Percentiles rank a stretch among this genome's conserved stretches.
Conservation (phyloP, 1,140 invertebrate species). For the Ectropis grisescens region DNA sequence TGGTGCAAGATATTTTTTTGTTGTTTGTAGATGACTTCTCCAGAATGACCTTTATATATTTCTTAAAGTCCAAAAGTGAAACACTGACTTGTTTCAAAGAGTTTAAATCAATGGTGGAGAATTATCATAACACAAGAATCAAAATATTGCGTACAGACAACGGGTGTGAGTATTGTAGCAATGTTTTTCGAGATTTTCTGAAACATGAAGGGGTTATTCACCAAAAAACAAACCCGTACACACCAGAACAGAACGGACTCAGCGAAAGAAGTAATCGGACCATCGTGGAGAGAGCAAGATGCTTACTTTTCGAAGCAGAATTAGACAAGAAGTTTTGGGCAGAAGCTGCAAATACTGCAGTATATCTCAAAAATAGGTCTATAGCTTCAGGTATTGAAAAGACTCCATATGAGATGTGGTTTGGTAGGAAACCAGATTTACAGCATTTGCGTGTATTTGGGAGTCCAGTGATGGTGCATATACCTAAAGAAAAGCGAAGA, state of each 20-base stretch:
- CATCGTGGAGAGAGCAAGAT: background rate
- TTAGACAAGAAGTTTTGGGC: background rate
- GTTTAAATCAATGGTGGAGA: background rate
- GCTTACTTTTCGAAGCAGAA: background rate
- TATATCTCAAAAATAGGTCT: background rate
- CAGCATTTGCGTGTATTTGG: constrained; percentile 45
- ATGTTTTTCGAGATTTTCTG: background rate
- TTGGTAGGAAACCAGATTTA: constrained; percentile 6
- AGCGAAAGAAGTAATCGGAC: background rate
- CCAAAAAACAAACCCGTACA: background rate
- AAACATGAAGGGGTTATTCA: background rate
- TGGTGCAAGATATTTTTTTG: background rate
- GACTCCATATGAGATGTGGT: background rate
- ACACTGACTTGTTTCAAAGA: background rate
- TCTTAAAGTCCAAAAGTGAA: background rate
- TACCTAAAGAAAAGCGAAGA: constrained; percentile 10
- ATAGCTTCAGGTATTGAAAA: background rate
- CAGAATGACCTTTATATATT: background rate
- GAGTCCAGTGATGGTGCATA: constrained; percentile 14
- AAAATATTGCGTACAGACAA: background rate
- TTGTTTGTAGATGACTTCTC: background rate
- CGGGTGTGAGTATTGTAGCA: background rate
- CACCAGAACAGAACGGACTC: background rate
- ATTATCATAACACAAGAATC: background rate
- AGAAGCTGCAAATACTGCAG: too few relatives aligned